Conservation (phyloP, 1,140 invertebrate genomes). For the Nasonia longicornis region DNA sequence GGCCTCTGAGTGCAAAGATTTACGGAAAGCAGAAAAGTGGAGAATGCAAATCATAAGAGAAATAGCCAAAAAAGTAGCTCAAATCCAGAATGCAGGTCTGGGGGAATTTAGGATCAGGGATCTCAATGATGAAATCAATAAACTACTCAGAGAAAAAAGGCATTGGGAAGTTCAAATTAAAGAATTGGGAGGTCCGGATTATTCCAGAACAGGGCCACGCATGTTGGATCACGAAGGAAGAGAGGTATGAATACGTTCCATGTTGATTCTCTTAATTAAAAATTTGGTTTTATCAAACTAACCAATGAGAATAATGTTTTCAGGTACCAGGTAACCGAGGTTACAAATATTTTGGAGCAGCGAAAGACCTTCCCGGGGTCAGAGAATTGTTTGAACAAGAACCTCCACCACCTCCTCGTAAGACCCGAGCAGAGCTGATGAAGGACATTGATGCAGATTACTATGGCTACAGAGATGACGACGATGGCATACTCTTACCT, state of each 20-base stretch:
- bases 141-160: slow-evolving; percentile 91
- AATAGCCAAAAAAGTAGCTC: slow-evolving; percentile 98
- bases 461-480: slow-evolving; percentile 98
- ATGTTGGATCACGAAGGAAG: slow-evolving; percentile 97
- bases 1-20: slow-evolving; percentile 91
- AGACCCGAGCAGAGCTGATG: slow-evolving; percentile 97
- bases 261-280: not conserved
- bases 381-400: slow-evolving; percentile 98
- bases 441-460: slow-evolving; percentile 98
- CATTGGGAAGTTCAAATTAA: slow-evolving; percentile 99
- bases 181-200: slow-evolving; percentile 95
- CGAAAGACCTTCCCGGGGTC: slow-evolving; percentile 97
- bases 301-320: not conserved
- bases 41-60: slow-evolving; percentile 96
- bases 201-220: slow-evolving; percentile 89
- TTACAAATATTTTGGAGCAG: slow-evolving; percentile 99
- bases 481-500: slow-evolving; percentile 94
- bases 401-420: slow-evolving; percentile 86
- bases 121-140: slow-evolving; percentile 99
- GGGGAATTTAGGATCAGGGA: slow-evolving; percentile 98
- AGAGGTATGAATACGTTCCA: slow-evolving; percentile 73
- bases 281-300: slow-evolving; percentile 2
- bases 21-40: slow-evolving; percentile 94
- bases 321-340: slow-evolving; percentile 93
- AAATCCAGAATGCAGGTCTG: slow-evolving; percentile 98